Percentiles rank a stretch among this genome's conserved stretches.
Evolutionary conservation across 2,113 vertebrate genomes (phyloP).

Genomic region (Pollachius pollachius): DNA sequence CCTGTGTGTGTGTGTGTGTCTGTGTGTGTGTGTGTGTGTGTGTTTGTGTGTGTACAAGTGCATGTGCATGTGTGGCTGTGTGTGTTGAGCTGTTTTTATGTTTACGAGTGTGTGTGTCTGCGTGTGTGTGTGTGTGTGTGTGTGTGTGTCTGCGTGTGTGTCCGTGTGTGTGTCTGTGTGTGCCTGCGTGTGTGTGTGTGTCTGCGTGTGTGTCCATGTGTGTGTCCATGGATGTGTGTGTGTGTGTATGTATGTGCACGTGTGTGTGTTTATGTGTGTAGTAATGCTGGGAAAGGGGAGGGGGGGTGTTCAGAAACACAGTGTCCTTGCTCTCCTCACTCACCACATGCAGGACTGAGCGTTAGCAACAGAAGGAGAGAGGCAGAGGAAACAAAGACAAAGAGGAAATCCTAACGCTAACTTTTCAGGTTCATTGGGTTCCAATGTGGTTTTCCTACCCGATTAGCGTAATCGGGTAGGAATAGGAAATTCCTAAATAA

Average conservation of each 20-base stretch:
- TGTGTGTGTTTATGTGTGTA: constrained; percentile 26
- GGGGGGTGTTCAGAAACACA: constrained; percentile 39
- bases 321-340: constrained; percentile 73
- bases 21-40: neutral
- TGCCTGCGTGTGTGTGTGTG: neutral
- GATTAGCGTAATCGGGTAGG: too few relatives aligned
- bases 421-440: too few relatives aligned
- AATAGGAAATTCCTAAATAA: too few relatives aligned
- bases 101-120: neutral
- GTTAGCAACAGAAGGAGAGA: constrained; percentile 13
- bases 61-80: neutral
- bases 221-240: neutral
- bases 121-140: constrained; percentile 21
- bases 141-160: constrained; percentile 13
- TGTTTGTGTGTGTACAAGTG: neutral
- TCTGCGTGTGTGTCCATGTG: constrained; percentile 25
- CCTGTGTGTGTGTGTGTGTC: neutral
- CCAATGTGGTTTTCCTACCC: too few relatives aligned
- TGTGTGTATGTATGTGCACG: neutral
- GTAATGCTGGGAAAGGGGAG: neutral
- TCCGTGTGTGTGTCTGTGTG: neutral
- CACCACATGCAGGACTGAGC: constrained; percentile 61
- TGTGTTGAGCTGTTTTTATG: neutral
- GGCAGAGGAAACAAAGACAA: neutral
- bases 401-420: neutral